Evolutionary conservation across 64 coral and sea anemone genomes (phyloP).

Genomic region (Platygyra sinensis): DNA sequence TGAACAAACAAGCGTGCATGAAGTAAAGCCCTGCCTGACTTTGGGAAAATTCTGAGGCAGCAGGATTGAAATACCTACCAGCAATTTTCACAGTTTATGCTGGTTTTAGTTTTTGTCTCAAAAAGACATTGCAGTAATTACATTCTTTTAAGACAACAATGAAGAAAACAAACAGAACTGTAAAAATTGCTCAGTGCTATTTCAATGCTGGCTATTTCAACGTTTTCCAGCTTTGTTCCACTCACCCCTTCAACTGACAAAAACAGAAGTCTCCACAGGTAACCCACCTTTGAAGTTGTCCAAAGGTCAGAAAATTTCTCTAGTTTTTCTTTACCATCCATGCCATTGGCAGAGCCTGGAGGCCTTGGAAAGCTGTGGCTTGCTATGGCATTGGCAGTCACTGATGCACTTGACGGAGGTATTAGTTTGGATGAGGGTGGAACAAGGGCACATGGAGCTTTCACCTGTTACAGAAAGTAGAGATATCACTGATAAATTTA

Average conservation of each 20-base stretch:
- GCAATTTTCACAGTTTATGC: no score
- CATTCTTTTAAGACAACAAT: no score
- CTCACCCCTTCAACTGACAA: background rate
- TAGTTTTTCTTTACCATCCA: constrained; percentile 18
- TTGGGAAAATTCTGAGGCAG: no score
- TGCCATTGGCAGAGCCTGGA: constrained; percentile 10
- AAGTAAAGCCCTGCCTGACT: no score
- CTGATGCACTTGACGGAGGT: constrained; percentile 14
- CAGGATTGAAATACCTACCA: no score
- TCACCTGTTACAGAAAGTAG: background rate
- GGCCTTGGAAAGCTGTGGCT: constrained; percentile 11
- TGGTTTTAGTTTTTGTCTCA: no score
- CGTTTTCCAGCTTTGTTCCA: no score
- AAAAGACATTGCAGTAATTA: no score
- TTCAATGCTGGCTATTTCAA: no score
- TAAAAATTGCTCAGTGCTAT: no score
- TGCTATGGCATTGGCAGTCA: constrained; percentile 10
- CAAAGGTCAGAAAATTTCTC: constrained; percentile 50
- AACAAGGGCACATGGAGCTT: background rate
- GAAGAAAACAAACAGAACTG: no score
- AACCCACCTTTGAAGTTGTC: constrained; percentile 36
- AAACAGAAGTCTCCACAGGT: background rate
- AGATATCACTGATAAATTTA: background rate
- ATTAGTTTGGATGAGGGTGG: constrained; percentile 41
- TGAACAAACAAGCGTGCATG: background rate